Percentiles rank a stretch among this genome's conserved stretches.
Conservation (phyloP, 2,888 invertebrate species). For the Prosapia bicincta region DNA sequence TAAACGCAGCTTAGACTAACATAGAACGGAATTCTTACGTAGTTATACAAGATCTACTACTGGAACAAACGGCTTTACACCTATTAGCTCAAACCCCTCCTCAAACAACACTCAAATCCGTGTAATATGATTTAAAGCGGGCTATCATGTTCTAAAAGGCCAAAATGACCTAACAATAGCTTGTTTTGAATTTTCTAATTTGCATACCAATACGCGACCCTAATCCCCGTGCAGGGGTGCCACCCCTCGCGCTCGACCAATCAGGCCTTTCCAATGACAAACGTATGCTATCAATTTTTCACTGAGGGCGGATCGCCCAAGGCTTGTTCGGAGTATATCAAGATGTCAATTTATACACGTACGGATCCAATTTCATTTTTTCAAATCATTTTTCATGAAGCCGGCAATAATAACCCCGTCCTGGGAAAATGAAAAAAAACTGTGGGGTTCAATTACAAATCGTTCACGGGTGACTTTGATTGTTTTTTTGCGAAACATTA, state of each 20-base stretch:
- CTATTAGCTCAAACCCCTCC: no score
- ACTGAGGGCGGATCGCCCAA: neutral
- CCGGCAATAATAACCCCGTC: neutral
- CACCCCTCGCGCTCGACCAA: slow-evolving; percentile 18
- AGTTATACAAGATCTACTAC: no score
- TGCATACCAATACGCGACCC: neutral
- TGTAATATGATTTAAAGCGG: no score
- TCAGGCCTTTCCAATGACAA: neutral
- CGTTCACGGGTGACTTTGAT: neutral
- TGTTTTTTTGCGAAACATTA: neutral
- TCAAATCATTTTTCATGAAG: neutral
- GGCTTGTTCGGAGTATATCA: neutral
- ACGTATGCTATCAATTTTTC: neutral
- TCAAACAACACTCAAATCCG: no score
- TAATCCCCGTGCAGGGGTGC: neutral
- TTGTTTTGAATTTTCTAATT: neutral
- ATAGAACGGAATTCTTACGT: no score
- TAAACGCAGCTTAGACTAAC: no score
- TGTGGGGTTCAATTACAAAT: neutral
- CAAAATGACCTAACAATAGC: neutral
- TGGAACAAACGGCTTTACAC: no score
- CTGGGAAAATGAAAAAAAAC: neutral
- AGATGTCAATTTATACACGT: slow-evolving; percentile 29
- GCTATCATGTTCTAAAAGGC: neutral
- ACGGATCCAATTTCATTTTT: slow-evolving; percentile 21